A percentile compares a stretch with the other conserved stretches of the same genome.
phyloP scores from a whole-genome alignment of 2,888 invertebrate genomes.

The Leptinotarsa haldemani region DNA sequence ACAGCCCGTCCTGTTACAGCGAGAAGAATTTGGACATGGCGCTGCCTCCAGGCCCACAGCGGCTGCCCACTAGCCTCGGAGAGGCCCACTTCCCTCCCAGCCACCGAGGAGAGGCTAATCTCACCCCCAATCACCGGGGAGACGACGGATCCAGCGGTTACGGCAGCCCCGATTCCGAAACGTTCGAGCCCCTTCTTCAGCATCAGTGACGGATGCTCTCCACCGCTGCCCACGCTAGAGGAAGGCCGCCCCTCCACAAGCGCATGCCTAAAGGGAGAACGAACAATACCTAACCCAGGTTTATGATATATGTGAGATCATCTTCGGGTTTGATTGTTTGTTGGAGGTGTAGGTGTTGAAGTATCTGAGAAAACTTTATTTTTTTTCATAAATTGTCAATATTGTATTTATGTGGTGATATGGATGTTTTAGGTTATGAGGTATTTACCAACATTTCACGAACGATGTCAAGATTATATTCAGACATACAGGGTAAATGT shows the following conservation, averaged over 20 bases:
- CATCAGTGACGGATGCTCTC: constrained; percentile 57
- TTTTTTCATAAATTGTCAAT: not conserved
- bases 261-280: constrained; percentile 26
- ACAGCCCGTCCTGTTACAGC: constrained; percentile 65
- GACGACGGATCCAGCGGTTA: constrained; percentile 85
- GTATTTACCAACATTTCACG: no score
- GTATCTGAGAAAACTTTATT: not conserved
- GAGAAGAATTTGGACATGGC: constrained; percentile 62
- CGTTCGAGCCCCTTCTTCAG: constrained; percentile 66
- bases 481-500: no score
- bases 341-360: not conserved
- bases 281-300: constrained; percentile 17
- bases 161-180: constrained; percentile 81
- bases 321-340: not conserved
- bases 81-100: constrained; percentile 47
- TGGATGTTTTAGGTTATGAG: no score
- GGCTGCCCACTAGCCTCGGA: constrained; percentile 63
- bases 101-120: constrained; percentile 72
- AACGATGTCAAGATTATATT: no score
- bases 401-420: no score
- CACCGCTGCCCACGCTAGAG: constrained; percentile 37
- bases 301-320: not conserved
- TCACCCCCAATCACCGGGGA: constrained; percentile 58
- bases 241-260: constrained; percentile 27
- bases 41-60: constrained; percentile 59